Percentiles rank a stretch among this genome's conserved stretches.
Conservation (phyloP, 2,113 vertebrate genomes). For the Pristiophorus japonicus region DNA sequence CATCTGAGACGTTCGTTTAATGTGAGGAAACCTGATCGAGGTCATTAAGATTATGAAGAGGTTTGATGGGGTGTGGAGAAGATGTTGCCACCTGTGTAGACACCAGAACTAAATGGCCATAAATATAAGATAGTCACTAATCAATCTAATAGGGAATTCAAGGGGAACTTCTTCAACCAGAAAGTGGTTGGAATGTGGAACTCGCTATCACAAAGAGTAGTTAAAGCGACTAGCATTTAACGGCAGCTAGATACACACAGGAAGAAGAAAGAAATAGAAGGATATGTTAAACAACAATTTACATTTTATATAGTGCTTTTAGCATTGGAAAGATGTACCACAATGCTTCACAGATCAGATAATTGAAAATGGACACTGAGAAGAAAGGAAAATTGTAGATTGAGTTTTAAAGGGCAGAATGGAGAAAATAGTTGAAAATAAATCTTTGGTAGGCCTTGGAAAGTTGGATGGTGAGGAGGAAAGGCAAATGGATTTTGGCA, state of each 20-base stretch:
- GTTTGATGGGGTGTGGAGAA: neutral
- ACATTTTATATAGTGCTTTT: neutral
- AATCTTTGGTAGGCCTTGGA: neutral
- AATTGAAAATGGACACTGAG: too few species aligned
- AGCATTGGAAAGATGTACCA: neutral
- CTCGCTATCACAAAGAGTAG: neutral
- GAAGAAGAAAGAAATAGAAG: too few species aligned
- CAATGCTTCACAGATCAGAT: too few species aligned
- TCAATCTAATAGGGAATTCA: neutral
- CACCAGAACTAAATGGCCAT: neutral
- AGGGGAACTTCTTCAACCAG: neutral
- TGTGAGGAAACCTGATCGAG: neutral
- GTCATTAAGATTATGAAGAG: neutral
- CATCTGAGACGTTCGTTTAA: neutral
- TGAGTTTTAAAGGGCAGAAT: too few species aligned
- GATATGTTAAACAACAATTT: neutral
- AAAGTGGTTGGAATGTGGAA: neutral
- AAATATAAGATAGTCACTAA: neutral
- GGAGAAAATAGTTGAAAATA: neutral
- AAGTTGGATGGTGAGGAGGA: neutral
- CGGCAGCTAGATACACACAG: too few species aligned
- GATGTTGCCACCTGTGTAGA: neutral
- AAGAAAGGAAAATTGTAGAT: too few species aligned
- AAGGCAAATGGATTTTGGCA: neutral
- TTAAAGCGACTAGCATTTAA: too few species aligned